phyloP scores from a whole-genome alignment of 1,140 invertebrate genomes.

The Drosophila serrata region DNA sequence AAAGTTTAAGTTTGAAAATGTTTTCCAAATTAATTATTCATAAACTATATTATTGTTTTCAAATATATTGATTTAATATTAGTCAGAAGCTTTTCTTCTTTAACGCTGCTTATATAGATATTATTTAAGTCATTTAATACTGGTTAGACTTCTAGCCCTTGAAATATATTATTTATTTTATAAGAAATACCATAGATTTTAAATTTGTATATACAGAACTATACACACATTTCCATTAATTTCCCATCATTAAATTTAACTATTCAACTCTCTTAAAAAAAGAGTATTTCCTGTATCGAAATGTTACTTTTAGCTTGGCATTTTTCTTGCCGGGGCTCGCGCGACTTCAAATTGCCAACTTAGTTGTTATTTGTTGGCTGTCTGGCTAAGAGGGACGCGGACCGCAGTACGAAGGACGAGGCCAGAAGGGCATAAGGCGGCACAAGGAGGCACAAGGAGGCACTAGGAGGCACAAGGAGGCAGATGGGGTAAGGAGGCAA shows the following conservation, averaged over 20 bases:
- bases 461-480: background rate
- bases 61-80: too few species aligned
- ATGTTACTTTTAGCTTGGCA: background rate
- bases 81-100: background rate
- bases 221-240: background rate
- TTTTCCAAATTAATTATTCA: too few species aligned
- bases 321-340: conserved; percentile 32
- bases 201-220: too few species aligned
- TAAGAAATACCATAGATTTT: background rate
- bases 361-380: conserved; percentile 82
- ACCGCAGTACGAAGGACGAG: background rate
- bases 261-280: background rate
- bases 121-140: background rate
- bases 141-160: background rate
- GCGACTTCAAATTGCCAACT: conserved; percentile 80
- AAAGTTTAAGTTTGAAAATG: too few species aligned
- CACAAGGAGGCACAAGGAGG: background rate
- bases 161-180: background rate
- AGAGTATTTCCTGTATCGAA: background rate
- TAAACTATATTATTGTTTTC: too few species aligned
- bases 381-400: conserved; percentile 52
- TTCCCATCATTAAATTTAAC: background rate
- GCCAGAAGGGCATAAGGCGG: background rate
- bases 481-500: background rate
- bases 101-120: too few species aligned